These are phyloP conservation scores for Thalassaphorura encarpata DNA, from an alignment of 1,140 invertebrate genomes.

Conservation along the genomic window DNA sequence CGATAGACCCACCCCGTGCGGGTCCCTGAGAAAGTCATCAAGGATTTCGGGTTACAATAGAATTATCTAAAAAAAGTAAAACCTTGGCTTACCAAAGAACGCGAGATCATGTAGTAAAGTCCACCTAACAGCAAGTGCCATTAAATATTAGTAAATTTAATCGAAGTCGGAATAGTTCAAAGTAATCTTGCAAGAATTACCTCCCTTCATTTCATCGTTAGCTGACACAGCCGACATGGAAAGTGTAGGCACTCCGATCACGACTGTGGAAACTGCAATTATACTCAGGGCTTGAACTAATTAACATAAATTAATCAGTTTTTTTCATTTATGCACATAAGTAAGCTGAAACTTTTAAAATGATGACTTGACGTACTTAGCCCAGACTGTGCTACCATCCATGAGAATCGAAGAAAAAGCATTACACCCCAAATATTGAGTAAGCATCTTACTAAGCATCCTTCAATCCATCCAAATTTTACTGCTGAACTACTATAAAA, in stretches of 20 bases:
- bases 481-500: too few relatives aligned
- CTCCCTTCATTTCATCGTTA: slow-evolving; percentile 98
- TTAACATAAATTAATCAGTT: slow-evolving; percentile 13
- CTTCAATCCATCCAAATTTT: slow-evolving; percentile 44
- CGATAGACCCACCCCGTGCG: slow-evolving; percentile 95
- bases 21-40: too few relatives aligned
- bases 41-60: too few relatives aligned
- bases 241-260: slow-evolving; percentile 88
- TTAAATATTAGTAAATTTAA: too few relatives aligned
- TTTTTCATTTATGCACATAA: too few relatives aligned
- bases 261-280: slow-evolving; percentile 74
- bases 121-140: slow-evolving; percentile 62
- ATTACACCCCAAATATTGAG: slow-evolving; percentile 35
- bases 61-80: too few relatives aligned
- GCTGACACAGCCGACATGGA: slow-evolving; percentile 96
- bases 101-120: slow-evolving; percentile 93
- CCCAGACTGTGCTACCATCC: slow-evolving; percentile 34
- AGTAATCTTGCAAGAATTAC: too few relatives aligned
- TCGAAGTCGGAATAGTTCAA: too few relatives aligned
- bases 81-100: too few relatives aligned
- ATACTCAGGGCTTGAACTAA: slow-evolving; percentile 56
- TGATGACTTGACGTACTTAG: slow-evolving; percentile 34
- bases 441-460: slow-evolving; percentile 38
- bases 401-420: slow-evolving; percentile 34
- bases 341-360: too few relatives aligned